phyloP scores from a whole-genome alignment of 1,140 invertebrate genomes.

The Nymphalis io region DNA sequence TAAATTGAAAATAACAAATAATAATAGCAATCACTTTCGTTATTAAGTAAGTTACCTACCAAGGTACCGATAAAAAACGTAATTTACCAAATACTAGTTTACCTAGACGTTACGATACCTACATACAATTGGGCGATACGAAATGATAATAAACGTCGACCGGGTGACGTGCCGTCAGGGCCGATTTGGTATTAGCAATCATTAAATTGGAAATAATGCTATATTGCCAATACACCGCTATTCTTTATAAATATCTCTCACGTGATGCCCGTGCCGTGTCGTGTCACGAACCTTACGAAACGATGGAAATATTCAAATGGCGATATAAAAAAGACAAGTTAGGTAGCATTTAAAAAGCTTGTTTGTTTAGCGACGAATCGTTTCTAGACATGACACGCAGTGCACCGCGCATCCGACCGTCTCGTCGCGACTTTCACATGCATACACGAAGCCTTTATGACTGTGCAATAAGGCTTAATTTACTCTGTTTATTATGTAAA shows the following conservation, averaged over 20 bases:
- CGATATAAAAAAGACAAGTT: constrained; percentile 80
- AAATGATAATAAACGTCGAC: constrained; percentile 58
- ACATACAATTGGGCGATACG: constrained; percentile 46
- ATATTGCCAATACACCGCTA: constrained; percentile 72
- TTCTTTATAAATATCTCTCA: constrained; percentile 80
- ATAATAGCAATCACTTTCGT: neutral
- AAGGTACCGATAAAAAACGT: neutral
- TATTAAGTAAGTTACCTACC: neutral
- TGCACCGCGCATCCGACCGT: constrained; percentile 60
- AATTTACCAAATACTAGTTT: constrained; percentile 2
- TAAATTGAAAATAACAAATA: neutral
- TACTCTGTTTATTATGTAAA: constrained; percentile 14
- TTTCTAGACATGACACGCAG: constrained; percentile 69
- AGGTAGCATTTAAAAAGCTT: constrained; percentile 80
- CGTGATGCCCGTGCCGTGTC: constrained; percentile 75
- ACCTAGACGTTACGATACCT: constrained; percentile 33
- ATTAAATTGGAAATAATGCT: constrained; percentile 80
- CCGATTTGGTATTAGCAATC: constrained; percentile 77
- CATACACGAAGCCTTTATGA: constrained; percentile 19
- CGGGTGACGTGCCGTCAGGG: constrained; percentile 64
- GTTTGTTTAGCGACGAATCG: constrained; percentile 78
- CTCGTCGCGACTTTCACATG: neutral
- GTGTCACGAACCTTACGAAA: constrained; percentile 74
- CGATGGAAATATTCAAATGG: constrained; percentile 79
- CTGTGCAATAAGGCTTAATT: constrained; percentile 10